Conservation (phyloP, 2,113 vertebrate genomes). For the Andinoacara biseriatus region DNA sequence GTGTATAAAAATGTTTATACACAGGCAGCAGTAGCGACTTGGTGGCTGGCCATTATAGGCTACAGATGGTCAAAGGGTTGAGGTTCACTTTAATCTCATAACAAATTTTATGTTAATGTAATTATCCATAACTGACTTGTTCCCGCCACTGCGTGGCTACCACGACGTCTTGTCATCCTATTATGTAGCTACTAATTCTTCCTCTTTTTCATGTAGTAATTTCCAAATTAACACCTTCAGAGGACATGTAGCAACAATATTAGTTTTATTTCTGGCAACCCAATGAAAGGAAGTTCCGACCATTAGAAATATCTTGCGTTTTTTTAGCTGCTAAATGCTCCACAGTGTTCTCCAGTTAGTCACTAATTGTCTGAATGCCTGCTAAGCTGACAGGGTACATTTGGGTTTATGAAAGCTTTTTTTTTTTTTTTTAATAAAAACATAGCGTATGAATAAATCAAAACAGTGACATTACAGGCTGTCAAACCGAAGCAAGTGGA, state of each 20-base stretch:
- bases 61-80: no score
- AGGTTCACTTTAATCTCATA: no score
- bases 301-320: no score
- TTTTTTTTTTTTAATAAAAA: neutral
- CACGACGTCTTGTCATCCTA: neutral
- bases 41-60: neutral
- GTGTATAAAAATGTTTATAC: neutral
- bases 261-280: neutral
- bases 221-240: neutral
- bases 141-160: neutral
- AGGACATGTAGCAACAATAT: neutral
- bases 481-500: neutral
- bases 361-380: neutral
- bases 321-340: neutral
- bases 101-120: no score
- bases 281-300: neutral
- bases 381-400: neutral
- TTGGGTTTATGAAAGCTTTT: neutral
- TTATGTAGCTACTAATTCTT: neutral
- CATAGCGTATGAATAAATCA: neutral
- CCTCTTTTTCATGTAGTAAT: neutral
- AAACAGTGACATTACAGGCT: neutral
- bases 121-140: neutral
- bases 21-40: neutral
- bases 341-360: neutral